These are phyloP conservation scores for Lutjanus campechanus DNA, from an alignment of 2,797 vertebrate genomes.

Conservation along the genomic window DNA sequence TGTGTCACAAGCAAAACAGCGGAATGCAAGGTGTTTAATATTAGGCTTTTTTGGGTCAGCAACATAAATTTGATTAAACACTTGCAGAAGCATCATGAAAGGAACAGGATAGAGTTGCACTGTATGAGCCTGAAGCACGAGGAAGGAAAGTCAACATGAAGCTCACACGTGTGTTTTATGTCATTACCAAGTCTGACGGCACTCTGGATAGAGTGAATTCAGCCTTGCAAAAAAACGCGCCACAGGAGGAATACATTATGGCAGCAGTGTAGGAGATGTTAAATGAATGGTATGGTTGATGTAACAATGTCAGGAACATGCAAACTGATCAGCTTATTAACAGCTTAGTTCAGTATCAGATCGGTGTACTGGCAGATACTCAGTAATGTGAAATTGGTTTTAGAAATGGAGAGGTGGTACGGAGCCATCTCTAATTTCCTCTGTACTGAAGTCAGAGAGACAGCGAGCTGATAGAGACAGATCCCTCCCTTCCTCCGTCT, in stretches of 20 bases:
- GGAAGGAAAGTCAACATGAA: constrained; percentile 8
- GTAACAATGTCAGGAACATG: constrained; percentile 2
- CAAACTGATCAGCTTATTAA: not conserved
- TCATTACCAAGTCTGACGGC: constrained; percentile 43
- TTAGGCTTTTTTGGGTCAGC: not conserved
- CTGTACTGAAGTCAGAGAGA: constrained; percentile 2
- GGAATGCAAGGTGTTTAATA: not conserved
- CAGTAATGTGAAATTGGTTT: constrained; percentile 1
- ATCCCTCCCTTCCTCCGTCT: not conserved
- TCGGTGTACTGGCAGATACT: not conserved
- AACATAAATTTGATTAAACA: not conserved
- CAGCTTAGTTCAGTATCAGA: not conserved
- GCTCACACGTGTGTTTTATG: constrained; percentile 1
- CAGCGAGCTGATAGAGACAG: not conserved
- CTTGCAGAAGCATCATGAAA: not conserved
- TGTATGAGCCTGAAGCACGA: not conserved
- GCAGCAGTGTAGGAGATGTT: not conserved
- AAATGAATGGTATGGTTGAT: not conserved
- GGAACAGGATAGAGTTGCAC: not conserved
- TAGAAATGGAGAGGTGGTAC: not conserved
- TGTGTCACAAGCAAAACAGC: not conserved
- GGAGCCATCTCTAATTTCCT: constrained; percentile 14
- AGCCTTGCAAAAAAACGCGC: not conserved
- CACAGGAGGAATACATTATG: not conserved
- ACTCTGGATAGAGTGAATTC: constrained; percentile 1